phyloP scores from a whole-genome alignment of 2,797 vertebrate genomes.

The Fundulus diaphanus region DNA sequence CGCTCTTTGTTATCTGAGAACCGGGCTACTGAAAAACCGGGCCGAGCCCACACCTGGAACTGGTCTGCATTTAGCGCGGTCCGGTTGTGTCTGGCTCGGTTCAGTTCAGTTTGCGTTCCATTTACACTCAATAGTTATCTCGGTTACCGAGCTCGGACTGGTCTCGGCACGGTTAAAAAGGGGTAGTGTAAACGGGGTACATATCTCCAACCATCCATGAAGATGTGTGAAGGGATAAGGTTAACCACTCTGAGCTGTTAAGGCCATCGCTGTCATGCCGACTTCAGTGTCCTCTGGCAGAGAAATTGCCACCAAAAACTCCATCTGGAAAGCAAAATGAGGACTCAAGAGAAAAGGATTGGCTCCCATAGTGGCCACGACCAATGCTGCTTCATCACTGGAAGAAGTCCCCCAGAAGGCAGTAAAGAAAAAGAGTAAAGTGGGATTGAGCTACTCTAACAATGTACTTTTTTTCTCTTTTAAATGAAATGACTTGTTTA shows the following conservation, averaged over 20 bases:
- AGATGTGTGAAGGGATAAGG: constrained; percentile 52
- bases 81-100: too few species aligned
- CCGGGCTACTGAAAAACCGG: too few species aligned
- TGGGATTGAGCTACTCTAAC: constrained; percentile 45
- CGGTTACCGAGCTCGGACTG: too few species aligned
- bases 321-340: constrained; percentile 63
- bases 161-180: too few species aligned
- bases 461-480: constrained; percentile 28
- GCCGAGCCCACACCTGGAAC: too few species aligned
- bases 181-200: too few species aligned
- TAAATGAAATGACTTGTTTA: constrained; percentile 52
- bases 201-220: constrained; percentile 45
- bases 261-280: constrained; percentile 43
- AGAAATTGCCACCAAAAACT: constrained; percentile 52
- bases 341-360: constrained; percentile 70
- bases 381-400: constrained; percentile 56
- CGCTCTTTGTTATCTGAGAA: too few species aligned
- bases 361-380: constrained; percentile 62
- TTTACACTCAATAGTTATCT: too few species aligned
- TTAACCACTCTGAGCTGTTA: constrained; percentile 70
- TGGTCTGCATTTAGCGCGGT: too few species aligned
- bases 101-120: too few species aligned
- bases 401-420: constrained; percentile 52
- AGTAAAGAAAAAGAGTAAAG: constrained; percentile 49
- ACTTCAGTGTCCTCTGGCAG: constrained; percentile 23